Percentiles rank a stretch among this genome's conserved stretches.
Conservation (phyloP, 2,888 invertebrate genomes). For the Drosophila nr. perissopoda region DNA sequence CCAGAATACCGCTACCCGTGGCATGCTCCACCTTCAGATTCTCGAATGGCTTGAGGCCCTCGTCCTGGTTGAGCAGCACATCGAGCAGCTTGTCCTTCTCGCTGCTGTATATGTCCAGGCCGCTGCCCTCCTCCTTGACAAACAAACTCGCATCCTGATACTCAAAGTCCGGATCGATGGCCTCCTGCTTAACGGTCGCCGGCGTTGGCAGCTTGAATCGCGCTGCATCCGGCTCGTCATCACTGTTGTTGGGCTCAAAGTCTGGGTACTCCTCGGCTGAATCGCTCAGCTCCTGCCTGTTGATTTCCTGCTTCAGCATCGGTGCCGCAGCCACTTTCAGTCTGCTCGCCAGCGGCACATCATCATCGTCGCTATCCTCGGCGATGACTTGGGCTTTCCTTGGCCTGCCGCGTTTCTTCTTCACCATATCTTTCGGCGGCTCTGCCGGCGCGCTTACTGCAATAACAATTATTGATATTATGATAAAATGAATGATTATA, state of each 20-base stretch:
- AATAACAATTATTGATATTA: slow-evolving; percentile 11
- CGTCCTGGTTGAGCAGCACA: slow-evolving; percentile 70
- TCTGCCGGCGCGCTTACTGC: slow-evolving; percentile 24
- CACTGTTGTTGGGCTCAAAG: slow-evolving; percentile 73
- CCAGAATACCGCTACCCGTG: slow-evolving; percentile 61
- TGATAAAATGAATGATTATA: background rate
- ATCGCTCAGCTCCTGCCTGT: slow-evolving; percentile 62
- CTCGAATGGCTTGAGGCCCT: slow-evolving; percentile 68
- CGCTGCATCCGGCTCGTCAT: slow-evolving; percentile 60
- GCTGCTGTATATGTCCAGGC: slow-evolving; percentile 72
- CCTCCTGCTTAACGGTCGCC: slow-evolving; percentile 66
- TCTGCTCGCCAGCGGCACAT: slow-evolving; percentile 65
- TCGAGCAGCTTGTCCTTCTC: slow-evolving; percentile 81
- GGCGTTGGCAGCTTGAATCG: slow-evolving; percentile 59
- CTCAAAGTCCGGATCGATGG: slow-evolving; percentile 67
- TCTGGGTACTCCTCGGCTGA: slow-evolving; percentile 76
- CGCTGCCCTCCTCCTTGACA: slow-evolving; percentile 75
- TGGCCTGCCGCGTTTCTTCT: slow-evolving; percentile 54
- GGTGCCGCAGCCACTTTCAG: slow-evolving; percentile 47
- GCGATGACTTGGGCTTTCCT: slow-evolving; percentile 32
- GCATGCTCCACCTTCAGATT: slow-evolving; percentile 68
- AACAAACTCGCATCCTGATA: slow-evolving; percentile 68
- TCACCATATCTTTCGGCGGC: slow-evolving; percentile 5
- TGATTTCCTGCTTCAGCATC: slow-evolving; percentile 51
- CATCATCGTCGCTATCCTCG: slow-evolving; percentile 65